Evolutionary conservation across 2,797 vertebrate genomes (phyloP).

Genomic region (Apogon hyalosoma): DNA sequence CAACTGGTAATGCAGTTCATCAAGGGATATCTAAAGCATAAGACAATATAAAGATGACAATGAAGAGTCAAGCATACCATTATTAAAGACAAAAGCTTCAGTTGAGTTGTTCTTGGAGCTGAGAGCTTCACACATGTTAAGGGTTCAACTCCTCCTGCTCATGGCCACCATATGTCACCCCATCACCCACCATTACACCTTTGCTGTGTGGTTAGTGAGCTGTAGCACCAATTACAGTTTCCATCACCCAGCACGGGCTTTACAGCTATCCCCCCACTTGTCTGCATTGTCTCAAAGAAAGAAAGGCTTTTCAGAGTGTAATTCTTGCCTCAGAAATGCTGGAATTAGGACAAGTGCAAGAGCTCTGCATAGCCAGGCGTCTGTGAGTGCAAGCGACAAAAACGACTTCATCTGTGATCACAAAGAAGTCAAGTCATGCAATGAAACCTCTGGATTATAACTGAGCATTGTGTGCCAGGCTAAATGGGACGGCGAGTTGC

Average conservation of each 20-base stretch:
- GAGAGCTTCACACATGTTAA: slow-evolving; percentile 2
- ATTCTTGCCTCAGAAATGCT: slow-evolving; percentile 46
- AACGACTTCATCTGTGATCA: slow-evolving; percentile 41
- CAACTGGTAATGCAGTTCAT: too few relatives aligned
- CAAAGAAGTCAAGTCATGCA: slow-evolving; percentile 33
- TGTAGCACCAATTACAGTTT: slow-evolving; percentile 60
- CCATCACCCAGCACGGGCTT: slow-evolving; percentile 41
- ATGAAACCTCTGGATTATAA: slow-evolving; percentile 26
- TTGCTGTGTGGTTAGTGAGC: slow-evolving; percentile 73
- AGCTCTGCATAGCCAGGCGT: slow-evolving; percentile 13
- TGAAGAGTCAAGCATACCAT: too few relatives aligned
- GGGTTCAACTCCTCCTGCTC: slow-evolving; percentile 8
- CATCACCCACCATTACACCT: slow-evolving; percentile 63
- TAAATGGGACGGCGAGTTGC: slow-evolving; percentile 14
- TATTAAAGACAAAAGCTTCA: too few relatives aligned
- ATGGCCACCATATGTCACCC: slow-evolving; percentile 48
- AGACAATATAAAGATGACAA: too few relatives aligned
- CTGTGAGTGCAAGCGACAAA: slow-evolving; percentile 38
- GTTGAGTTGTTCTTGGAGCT: not conserved
- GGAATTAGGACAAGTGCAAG: slow-evolving; percentile 40
- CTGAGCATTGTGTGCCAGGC: slow-evolving; percentile 13
- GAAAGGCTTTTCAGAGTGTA: slow-evolving; percentile 50
- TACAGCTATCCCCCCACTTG: slow-evolving; percentile 12
- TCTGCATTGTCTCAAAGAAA: slow-evolving; percentile 52
- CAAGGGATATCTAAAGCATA: too few relatives aligned